Evolutionary conservation across 2,113 vertebrate genomes (phyloP), one percentile per base, ranked within the genome.

Genomic region (Serilophus lunatus): DNA sequence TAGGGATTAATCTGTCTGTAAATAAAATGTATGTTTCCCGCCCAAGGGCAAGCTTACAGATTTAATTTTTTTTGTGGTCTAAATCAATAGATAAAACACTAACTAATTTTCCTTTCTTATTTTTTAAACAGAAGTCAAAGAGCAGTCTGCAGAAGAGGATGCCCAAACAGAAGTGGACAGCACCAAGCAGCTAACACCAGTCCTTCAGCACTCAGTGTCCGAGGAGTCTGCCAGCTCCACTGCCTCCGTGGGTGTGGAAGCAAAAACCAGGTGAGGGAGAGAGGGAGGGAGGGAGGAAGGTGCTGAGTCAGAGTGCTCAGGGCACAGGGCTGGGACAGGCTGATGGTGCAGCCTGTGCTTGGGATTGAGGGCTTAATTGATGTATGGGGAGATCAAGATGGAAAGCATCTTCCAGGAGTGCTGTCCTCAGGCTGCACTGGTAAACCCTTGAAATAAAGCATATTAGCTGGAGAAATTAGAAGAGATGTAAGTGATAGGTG

Each of bases 201-300:
- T 98, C 87, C 98, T 98, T 88, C 98, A 98, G 95, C 98, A 97
- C 15, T 98, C 98, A 6, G 90, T 97, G 71, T 98, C 98, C 0
- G 98, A 99, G 96, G 99, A 99, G 77, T 98, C 98, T 0, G 95
- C 97, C 19, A 97, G 96, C 88, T 98, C 98, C 54, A 98, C 98
- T 28, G 97, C 98, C 92, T 98, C 98, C 3, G 97, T 98, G 74
- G 98, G 98, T n/a, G 98, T 98, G 65, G 98, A 99, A 97, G 98
- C 98, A 95, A 98, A 98, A 95, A 98, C 97, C 97, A 98, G 99
- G 99, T 99, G 49, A 95, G 98, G 63, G 82, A 57, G 36, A 0
- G 38, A n/a, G 53, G n/a, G n/a, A n/a, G n/a, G n/a, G n/a, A n/a
- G n/a, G n/a, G 2, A 1, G 36, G 79, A 13, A 70, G 36, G 26